Evolutionary conservation across 1,140 invertebrate species (phyloP), one percentile per base, ranked within the genome.

Genomic region (Bombus cullumanus): DNA sequence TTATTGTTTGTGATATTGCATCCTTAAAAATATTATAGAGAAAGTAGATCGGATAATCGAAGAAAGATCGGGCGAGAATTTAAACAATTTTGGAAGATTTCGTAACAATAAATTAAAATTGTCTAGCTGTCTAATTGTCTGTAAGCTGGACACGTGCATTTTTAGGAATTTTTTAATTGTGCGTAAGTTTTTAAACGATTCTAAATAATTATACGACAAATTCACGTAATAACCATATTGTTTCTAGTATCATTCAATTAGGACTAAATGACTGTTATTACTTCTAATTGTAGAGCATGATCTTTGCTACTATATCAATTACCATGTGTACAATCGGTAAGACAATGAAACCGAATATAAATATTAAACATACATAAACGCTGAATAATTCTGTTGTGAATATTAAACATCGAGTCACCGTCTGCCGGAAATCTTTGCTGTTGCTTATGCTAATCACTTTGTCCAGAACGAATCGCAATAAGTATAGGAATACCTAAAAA

Each of bases 401-500:
- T 62, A 95, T 89, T 2, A 87, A n/a, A 12, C 86, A 92, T 84
- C 94, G 94, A 0, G 93, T 62, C 1, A 90, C 77, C 41, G 89
- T 87, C 87, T 94, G 92, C 41, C 88, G 90, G 76, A 88, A 76
- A 80, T 93, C 90, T 15, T 84, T 81, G 6, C 92, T 92, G 3
- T 85, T 86, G 59, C 86, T 86, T 85, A 95, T 94, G 34, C 89
- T 91, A 39, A 93, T 93, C 41, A 91, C 31, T 88, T 93, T 93
- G 77, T 95, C 93, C 79, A 95, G 53, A 62, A 91, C 72, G 68
- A 95, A 95, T 82, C 94, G 87, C 80, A 94, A 31, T 31, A 94
- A 88, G 81, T 92, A 92, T n/a, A 94, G 85, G 74, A 94, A 91
- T 77, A 95, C 92, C 94, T 95, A 83, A 34, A 93, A 94, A 59